Evolutionary conservation across 2,113 vertebrate species (phyloP), one percentile per base, ranked within the genome.

Genomic region (Potamarius usumacintae): DNA sequence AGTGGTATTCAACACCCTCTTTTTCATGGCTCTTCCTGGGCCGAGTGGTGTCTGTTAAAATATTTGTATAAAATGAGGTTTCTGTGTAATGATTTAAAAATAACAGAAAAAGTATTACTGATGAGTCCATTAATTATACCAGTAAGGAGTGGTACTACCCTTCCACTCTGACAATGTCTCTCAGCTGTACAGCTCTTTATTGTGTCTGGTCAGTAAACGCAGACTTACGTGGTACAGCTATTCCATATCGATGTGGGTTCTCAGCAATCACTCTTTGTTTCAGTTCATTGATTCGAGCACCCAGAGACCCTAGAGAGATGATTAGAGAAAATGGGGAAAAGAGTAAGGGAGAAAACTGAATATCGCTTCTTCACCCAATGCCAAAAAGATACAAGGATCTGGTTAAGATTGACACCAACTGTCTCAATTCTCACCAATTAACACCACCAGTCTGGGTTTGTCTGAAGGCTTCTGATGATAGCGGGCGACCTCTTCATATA

Each of bases 1-100:
- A 99, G 92, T 98, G 97, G 89, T 99, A 99, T 85, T 99, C 98
- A 27, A 98, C 94, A 25, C 97, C 97, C 55, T 97, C 97, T 81
- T 96, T 96, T 94, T 99, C 98, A 0, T 99, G 96, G 91, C 93
- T 95, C 92, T 97, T 98, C 85, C 95, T 96, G 91, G 95, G 92
- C 85, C 98, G 95, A 76, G 97, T 99, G 86, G 98, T 99, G 91
- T 99, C 98, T 96, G 88, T 25, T 58, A 65, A 53, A 27, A 77
- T 53, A 69, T 5, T 17, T 30, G 58, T 27, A 55, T 5, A 84
- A 34, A 55, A n/a, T 42, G 8, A 30, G 20, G 20, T 81, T 78
- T 65, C 27, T 17, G 3, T 5, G 4, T 12, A 9, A 58, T 80
- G 4, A 80, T 20, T 78, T 27, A 6, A n/a, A 50, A 53, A 52